Evolutionary conservation across 2,888 invertebrate species (phyloP).

Genomic region (Aphelenchoides bicaudatus): DNA sequence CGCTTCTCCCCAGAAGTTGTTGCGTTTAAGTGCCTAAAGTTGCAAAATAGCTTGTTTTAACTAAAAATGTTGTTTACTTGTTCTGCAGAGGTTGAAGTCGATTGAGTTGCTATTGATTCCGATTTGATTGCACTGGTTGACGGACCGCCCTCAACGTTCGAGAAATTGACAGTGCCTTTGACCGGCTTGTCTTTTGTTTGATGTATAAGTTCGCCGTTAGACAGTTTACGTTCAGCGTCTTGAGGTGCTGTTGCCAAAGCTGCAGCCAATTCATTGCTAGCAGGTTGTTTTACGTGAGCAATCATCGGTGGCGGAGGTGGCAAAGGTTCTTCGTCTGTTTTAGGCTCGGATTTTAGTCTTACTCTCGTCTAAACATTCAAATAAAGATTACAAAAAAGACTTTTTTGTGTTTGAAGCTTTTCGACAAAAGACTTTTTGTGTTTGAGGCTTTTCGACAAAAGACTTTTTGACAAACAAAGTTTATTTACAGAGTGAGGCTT

Average conservation of each 20-base stretch:
- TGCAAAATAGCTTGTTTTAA: too few species aligned
- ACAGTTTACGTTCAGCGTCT: not conserved
- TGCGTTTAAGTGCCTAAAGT: conserved; percentile 18
- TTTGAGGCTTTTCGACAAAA: too few species aligned
- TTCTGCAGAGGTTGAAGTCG: conserved; percentile 9
- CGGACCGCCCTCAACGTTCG: not conserved
- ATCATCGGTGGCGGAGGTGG: conserved; percentile 1
- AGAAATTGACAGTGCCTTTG: not conserved
- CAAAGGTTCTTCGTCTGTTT: not conserved
- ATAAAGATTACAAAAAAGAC: too few species aligned
- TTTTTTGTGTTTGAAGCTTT: too few species aligned
- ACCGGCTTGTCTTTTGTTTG: not conserved
- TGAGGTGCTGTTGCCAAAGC: not conserved
- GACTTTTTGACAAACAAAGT: too few species aligned
- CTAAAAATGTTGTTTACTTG: too few species aligned
- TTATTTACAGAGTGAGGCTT: too few species aligned
- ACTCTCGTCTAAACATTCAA: too few species aligned
- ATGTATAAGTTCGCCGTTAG: conserved; percentile 10
- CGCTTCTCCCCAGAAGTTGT: conserved; percentile 75
- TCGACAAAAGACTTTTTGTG: too few species aligned
- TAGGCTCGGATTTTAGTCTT: not conserved
- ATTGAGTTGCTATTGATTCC: too few species aligned
- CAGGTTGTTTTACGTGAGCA: not conserved
- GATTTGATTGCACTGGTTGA: conserved; percentile 5
- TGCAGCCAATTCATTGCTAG: not conserved